These are phyloP conservation scores for Seira musarum DNA, from an alignment of 2,888 invertebrate species.

Conservation along the genomic window DNA sequence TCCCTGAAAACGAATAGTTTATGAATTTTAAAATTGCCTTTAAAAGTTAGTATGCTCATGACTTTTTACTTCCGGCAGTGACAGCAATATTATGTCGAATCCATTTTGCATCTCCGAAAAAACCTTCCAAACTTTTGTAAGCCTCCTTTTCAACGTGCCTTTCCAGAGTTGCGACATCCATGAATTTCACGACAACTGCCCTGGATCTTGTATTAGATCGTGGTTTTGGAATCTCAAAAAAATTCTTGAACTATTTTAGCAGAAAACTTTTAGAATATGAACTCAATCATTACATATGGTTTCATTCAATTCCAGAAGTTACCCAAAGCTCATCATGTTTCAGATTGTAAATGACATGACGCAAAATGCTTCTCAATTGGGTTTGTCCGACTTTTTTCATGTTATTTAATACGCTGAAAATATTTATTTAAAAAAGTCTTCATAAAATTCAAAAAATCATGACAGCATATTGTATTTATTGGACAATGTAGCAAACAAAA, in stretches of 20 bases:
- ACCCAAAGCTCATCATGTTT: slow-evolving; percentile 40
- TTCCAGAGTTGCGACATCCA: slow-evolving; percentile 84
- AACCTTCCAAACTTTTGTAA: slow-evolving; percentile 91
- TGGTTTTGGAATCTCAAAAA: slow-evolving; percentile 43
- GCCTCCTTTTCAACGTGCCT: slow-evolving; percentile 81
- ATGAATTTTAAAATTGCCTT: slow-evolving; percentile 1
- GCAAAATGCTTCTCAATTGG: slow-evolving; percentile 20
- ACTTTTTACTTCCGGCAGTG: slow-evolving; percentile 85
- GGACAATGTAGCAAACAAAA: too few species aligned
- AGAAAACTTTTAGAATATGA: not conserved
- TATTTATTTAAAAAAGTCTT: not conserved
- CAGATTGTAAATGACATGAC: slow-evolving; percentile 42
- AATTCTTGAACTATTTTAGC: slow-evolving; percentile 22
- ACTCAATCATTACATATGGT: not conserved
- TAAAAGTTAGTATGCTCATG: not conserved
- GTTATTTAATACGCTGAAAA: slow-evolving; percentile 36
- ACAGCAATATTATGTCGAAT: slow-evolving; percentile 93
- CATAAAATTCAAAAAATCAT: too few species aligned
- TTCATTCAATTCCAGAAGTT: not conserved
- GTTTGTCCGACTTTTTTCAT: slow-evolving; percentile 35
- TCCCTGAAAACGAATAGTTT: slow-evolving; percentile 30
- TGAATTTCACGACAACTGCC: slow-evolving; percentile 88
- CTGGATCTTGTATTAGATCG: slow-evolving; percentile 75
- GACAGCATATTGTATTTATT: too few species aligned
- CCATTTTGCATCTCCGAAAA: slow-evolving; percentile 92